Base-by-base conservation (phyloP, 2,888 invertebrate species). In the Slavum lentiscoides region DNA sequence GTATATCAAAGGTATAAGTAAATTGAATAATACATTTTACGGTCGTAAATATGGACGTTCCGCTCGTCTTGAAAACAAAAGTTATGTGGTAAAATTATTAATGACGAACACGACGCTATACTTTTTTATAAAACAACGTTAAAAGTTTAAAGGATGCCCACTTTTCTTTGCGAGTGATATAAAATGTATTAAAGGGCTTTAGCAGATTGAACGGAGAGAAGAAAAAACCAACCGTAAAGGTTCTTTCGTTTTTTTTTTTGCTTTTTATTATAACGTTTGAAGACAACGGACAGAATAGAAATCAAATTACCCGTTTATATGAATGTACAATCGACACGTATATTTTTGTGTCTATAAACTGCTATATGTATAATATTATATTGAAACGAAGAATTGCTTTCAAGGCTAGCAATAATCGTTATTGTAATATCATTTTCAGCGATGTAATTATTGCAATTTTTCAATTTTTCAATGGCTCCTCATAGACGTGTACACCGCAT, bases 101-200 rank as follows among this genome's bases (percentile, higher is more conserved):
- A 76, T 68, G 67, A 49, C 68, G 43, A 68, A 59, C 58, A 76
- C 49, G 39, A 75, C 23, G 58, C 19, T 43, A 19, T 67, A 67
- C 37, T 53, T 55, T 30, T 49, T 39, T 68, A 59, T 59, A 76
- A 76, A 68, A 76, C 67, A 68, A 76, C 68, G 59, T 59, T 59
- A 76, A 76, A 76, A 68, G 23, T 68, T 21, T 43, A 76, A 67
- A 68, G 8, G 59, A 68, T 49, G n/a, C 59, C 43, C 43, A 58
- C 39, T 72, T 58, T 61, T 72, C 23, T 80, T 58, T 64, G 55
- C 30, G 1, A 72, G 58, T 64, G 43, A 64, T 80, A 64, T 80
- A 80, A 80, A 64, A 80, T 70, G 70, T 62, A 77, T 80, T 64
- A 58, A 70, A 64, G 53, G 67, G 64, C 62, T 70, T 70, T 55